Conservation (phyloP, 2,797 vertebrate genomes). For the Lepus oiostolus region DNA sequence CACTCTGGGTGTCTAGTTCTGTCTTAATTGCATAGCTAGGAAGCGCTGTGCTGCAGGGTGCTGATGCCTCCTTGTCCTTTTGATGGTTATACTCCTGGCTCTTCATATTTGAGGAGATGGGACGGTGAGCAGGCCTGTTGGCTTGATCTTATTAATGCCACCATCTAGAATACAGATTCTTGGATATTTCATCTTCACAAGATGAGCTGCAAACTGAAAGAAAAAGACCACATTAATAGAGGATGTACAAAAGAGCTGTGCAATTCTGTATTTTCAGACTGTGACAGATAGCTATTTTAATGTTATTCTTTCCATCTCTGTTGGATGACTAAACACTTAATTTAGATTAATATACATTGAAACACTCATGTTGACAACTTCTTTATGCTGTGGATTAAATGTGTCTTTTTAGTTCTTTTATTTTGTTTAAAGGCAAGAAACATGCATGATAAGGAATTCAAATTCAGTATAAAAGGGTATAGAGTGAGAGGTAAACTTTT, state of each 20-base stretch:
- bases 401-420: background rate
- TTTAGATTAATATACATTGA: slow-evolving; percentile 26
- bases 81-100: background rate
- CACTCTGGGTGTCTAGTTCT: background rate
- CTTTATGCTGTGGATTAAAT: background rate
- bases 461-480: background rate
- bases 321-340: background rate
- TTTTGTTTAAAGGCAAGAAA: background rate
- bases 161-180: slow-evolving; percentile 96
- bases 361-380: background rate
- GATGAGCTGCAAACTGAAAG: slow-evolving; percentile 94
- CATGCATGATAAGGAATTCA: background rate
- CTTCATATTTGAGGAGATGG: slow-evolving; percentile 97
- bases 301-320: background rate
- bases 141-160: slow-evolving; percentile 98
- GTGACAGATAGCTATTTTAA: background rate
- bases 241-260: background rate
- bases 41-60: background rate
- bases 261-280: background rate
- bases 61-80: background rate
- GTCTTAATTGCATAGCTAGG: background rate
- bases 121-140: slow-evolving; percentile 96
- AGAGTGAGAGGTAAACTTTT: background rate
- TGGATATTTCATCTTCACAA: slow-evolving; percentile 95
- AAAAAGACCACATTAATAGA: slow-evolving; percentile 42